A percentile compares a stretch with the other conserved stretches of the same genome.
Conservation (phyloP, 1,140 invertebrate species). For the Pogonus chalceus region DNA sequence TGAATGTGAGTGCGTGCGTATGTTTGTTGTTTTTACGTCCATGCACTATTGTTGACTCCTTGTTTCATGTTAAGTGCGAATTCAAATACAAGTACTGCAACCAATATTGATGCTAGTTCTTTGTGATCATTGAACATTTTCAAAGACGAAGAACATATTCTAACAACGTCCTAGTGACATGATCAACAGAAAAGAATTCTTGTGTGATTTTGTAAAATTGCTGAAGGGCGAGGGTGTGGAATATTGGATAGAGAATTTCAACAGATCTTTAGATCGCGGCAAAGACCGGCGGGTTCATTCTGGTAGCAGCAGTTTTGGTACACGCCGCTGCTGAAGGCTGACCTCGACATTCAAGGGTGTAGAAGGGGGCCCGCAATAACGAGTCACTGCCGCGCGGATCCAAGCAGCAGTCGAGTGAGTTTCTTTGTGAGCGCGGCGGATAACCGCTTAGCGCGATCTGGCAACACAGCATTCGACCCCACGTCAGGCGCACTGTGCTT, state of each 20-base stretch:
- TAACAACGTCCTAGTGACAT: conserved; percentile 11
- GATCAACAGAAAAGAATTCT: conserved; percentile 8
- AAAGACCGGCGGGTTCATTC: neutral
- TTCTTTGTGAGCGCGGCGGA: conserved; percentile 3
- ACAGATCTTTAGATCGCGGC: no score
- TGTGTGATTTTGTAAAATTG: no score
- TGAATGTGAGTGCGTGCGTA: conserved; percentile 1
- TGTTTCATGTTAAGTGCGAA: neutral
- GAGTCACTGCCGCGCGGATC: neutral
- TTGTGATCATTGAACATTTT: neutral
- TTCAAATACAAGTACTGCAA: neutral
- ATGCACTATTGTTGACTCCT: no score
- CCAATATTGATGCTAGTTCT: neutral
- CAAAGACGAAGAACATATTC: conserved; percentile 13
- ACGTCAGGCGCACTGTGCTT: conserved; percentile 1
- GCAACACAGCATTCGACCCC: conserved; percentile 9
- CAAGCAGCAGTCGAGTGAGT: neutral
- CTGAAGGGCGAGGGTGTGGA: no score
- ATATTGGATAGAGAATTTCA: no score
- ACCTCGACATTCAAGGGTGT: conserved; percentile 12
- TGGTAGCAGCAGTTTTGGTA: neutral
- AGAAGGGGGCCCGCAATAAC: neutral
- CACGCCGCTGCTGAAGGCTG: neutral
- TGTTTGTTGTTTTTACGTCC: conserved; percentile 9
- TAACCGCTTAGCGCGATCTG: neutral